Conservation (phyloP, 2,888 invertebrate genomes). For the Melieria crassipennis region DNA sequence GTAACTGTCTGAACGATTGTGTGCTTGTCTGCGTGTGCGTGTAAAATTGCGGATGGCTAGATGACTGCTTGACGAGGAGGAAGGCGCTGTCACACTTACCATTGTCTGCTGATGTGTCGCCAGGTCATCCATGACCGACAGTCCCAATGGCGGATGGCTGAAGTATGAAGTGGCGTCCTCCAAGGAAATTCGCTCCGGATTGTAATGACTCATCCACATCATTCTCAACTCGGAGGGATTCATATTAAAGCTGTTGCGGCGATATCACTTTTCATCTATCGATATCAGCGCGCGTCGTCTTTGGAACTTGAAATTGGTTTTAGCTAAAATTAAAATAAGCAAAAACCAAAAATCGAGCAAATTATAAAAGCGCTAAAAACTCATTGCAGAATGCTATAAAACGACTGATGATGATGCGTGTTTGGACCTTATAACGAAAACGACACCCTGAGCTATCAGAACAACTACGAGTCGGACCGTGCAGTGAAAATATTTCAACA, state of each 20-base stretch:
- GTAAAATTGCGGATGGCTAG: background rate
- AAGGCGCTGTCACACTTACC: constrained; percentile 60
- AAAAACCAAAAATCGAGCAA: too few relatives aligned
- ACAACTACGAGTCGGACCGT: too few relatives aligned
- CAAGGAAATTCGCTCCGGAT: constrained; percentile 63
- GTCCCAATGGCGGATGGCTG: constrained; percentile 67
- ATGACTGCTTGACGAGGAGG: constrained; percentile 5
- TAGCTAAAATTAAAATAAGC: too few relatives aligned
- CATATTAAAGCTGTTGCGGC: constrained; percentile 42
- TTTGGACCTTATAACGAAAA: too few relatives aligned
- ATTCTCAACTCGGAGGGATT: constrained; percentile 56
- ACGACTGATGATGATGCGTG: too few relatives aligned
- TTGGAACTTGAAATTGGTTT: too few relatives aligned
- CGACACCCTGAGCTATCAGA: too few relatives aligned
- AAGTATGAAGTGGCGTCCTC: constrained; percentile 65
- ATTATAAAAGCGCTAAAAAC: too few relatives aligned
- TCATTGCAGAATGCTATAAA: too few relatives aligned
- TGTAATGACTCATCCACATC: constrained; percentile 72
- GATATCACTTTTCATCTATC: too few relatives aligned
- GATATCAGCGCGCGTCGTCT: too few relatives aligned
- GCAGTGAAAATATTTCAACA: too few relatives aligned
- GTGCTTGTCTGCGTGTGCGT: constrained; percentile 1
- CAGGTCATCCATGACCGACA: constrained; percentile 70
- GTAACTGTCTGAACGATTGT: background rate
- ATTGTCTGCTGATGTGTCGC: constrained; percentile 67